Conservation (phyloP, 2,113 vertebrate species). For the Gobio gobio region DNA sequence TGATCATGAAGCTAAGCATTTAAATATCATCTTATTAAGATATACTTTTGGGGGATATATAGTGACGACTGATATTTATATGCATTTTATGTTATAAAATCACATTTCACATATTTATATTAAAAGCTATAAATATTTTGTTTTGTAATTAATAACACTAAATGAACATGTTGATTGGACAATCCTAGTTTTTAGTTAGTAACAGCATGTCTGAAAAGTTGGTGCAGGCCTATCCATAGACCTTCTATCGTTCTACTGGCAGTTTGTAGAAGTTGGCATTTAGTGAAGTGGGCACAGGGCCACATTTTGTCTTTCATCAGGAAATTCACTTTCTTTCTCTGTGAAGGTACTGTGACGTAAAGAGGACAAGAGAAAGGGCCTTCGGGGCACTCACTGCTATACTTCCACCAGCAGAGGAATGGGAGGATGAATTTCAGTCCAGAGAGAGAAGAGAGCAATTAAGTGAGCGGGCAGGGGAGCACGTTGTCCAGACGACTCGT, state of each 20-base stretch:
- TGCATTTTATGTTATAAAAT: not conserved
- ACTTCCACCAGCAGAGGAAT: constrained; percentile 60
- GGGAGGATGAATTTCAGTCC: constrained; percentile 53
- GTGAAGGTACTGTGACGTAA: constrained; percentile 58
- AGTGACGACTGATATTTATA: not conserved
- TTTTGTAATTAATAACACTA: not conserved
- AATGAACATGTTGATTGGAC: not conserved
- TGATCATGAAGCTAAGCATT: not conserved
- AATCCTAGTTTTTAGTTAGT: not conserved
- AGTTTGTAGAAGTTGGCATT: constrained; percentile 40
- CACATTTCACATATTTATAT: too few species aligned
- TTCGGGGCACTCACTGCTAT: constrained; percentile 55
- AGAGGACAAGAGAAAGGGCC: constrained; percentile 63
- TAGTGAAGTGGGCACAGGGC: constrained; percentile 29
- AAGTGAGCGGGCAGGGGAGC: constrained; percentile 54
- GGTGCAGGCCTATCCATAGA: not conserved
- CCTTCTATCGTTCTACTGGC: constrained; percentile 5
- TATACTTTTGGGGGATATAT: not conserved
- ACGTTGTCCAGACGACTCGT: constrained; percentile 46
- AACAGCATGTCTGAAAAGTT: not conserved
- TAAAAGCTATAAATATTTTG: not conserved
- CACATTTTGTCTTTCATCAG: constrained; percentile 45
- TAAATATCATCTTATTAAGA: not conserved
- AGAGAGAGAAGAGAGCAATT: constrained; percentile 55
- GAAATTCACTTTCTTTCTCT: not conserved